These are phyloP conservation scores for Burhinus oedicnemus DNA, from an alignment of 2,113 vertebrate genomes.

Conservation along the genomic window DNA sequence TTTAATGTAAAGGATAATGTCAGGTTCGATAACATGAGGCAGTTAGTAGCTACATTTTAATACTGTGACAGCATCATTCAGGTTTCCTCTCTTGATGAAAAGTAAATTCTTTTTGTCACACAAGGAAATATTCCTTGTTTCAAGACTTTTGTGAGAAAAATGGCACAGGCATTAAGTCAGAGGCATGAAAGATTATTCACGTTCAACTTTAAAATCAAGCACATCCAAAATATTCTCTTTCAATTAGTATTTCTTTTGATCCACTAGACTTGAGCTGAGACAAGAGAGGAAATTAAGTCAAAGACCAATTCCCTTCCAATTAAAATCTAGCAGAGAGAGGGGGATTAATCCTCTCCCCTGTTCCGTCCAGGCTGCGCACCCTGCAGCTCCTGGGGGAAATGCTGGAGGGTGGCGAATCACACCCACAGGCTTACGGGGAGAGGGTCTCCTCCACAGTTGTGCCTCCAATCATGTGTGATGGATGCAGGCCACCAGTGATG, in stretches of 20 bases:
- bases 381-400: background rate
- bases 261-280: background rate
- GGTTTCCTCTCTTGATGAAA: background rate
- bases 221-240: constrained; percentile 33
- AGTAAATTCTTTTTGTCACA: background rate
- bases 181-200: background rate
- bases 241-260: constrained; percentile 46
- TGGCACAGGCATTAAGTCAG: constrained; percentile 2
- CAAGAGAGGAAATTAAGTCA: constrained; percentile 38
- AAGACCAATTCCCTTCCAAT: background rate
- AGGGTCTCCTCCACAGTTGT: background rate
- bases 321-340: background rate
- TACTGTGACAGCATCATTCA: background rate
- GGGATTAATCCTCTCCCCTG: background rate
- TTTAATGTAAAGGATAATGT: constrained; percentile 30
- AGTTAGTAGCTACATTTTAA: background rate
- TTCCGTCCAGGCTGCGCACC: background rate
- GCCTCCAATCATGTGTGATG: background rate
- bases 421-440: fast-evolving
- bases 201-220: constrained; percentile 18
- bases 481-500: background rate
- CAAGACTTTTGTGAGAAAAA: constrained; percentile 9
- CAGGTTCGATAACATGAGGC: background rate
- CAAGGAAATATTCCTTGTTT: background rate
- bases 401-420: fast-evolving